A percentile compares a stretch with the other conserved stretches of the same genome.
These are phyloP conservation scores for Chitala chitala DNA, from an alignment of 2,113 vertebrate genomes.

Conservation along the genomic window DNA sequence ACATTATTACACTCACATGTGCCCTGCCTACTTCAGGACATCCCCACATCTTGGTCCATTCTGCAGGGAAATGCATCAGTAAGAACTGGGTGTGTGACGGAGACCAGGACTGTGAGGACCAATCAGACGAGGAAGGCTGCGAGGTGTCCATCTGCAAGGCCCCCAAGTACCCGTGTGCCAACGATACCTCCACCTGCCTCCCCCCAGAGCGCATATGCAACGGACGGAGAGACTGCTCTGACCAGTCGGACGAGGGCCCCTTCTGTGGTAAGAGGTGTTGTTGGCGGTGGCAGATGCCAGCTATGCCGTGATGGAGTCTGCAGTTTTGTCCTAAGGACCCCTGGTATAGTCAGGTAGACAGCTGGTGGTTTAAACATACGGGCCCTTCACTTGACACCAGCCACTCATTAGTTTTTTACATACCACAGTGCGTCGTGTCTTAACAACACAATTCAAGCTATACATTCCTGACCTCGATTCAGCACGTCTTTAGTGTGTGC, in stretches of 20 bases:
- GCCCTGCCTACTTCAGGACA: too few relatives aligned
- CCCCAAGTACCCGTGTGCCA: conserved; percentile 93
- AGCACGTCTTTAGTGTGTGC: neutral
- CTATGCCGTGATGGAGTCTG: neutral
- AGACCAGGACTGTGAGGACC: conserved; percentile 96
- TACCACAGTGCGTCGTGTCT: neutral
- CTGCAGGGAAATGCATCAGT: conserved; percentile 92
- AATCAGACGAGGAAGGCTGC: conserved; percentile 90
- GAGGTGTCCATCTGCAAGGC: conserved; percentile 82
- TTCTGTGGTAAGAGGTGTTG: conserved; percentile 76
- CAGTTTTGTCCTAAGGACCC: neutral
- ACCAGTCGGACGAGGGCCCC: conserved; percentile 90
- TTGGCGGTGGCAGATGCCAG: neutral
- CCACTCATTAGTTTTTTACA: neutral
- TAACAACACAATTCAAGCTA: neutral
- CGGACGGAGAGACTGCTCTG: conserved; percentile 81
- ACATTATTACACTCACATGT: too few relatives aligned
- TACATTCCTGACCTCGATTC: neutral
- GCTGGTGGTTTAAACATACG: too few relatives aligned
- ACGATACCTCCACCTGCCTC: conserved; percentile 85
- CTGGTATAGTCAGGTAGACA: too few relatives aligned
- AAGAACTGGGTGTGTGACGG: conserved; percentile 97
- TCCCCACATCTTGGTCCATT: neutral
- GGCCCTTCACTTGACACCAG: too few relatives aligned
- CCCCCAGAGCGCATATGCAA: conserved; percentile 93